Evolutionary conservation across 1,140 invertebrate species (phyloP).

Genomic region (Neodiprion lecontei): DNA sequence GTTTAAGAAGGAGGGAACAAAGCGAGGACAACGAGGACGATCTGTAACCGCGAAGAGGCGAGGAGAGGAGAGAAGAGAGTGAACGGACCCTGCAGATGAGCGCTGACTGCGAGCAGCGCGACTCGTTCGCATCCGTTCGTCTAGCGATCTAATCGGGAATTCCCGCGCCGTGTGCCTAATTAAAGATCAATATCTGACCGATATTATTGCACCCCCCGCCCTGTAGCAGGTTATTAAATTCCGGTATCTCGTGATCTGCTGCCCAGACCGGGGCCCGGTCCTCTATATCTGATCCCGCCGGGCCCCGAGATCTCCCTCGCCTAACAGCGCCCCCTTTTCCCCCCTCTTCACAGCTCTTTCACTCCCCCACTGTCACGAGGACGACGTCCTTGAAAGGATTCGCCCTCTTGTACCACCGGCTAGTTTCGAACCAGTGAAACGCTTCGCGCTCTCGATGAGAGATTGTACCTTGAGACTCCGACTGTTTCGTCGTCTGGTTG

Average conservation of each 20-base stretch:
- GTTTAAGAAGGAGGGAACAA: constrained; percentile 11
- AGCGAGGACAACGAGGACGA: constrained; percentile 10
- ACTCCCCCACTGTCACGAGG: constrained; percentile 13
- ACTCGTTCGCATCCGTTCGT: constrained; percentile 32
- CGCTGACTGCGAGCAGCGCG: neutral
- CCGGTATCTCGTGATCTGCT: constrained; percentile 56
- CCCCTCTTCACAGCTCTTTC: constrained; percentile 19
- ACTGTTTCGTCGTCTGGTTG: no score
- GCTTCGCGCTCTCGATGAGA: constrained; percentile 31
- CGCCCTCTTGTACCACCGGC: neutral
- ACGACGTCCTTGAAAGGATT: neutral
- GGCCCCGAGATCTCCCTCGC: constrained; percentile 53
- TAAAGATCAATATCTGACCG: constrained; percentile 62
- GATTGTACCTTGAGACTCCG: constrained; percentile 25
- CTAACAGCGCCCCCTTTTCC: constrained; percentile 29
- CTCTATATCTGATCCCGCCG: constrained; percentile 54
- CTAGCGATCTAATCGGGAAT: constrained; percentile 59
- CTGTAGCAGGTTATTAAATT: constrained; percentile 63
- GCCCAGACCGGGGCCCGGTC: constrained; percentile 52
- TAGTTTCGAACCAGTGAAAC: no score
- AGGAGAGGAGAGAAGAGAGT: constrained; percentile 14
- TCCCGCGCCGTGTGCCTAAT: constrained; percentile 62
- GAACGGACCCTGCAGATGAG: no score
- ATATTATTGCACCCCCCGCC: constrained; percentile 57
- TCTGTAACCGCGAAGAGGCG: constrained; percentile 26